Percentiles rank a stretch among this genome's conserved stretches.
These are phyloP conservation scores for Ctenomys sociabilis DNA, from an alignment of 2,113 vertebrate species.

Conservation along the genomic window DNA sequence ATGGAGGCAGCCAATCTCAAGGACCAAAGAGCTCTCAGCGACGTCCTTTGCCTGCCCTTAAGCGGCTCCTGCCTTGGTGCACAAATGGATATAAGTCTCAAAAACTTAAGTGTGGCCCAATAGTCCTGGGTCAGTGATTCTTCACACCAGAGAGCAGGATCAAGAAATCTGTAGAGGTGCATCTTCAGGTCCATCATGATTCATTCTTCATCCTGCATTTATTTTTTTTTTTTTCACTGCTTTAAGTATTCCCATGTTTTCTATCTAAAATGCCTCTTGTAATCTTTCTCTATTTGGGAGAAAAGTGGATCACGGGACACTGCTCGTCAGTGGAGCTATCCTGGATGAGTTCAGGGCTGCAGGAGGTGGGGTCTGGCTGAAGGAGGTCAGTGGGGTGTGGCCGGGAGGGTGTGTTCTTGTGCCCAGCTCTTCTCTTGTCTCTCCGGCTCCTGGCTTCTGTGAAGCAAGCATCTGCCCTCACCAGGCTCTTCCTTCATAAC, in stretches of 20 bases:
- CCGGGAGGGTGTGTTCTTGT: neutral
- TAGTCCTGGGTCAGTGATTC: neutral
- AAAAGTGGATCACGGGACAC: neutral
- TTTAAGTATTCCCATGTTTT: neutral
- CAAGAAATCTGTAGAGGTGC: neutral
- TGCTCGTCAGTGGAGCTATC: neutral
- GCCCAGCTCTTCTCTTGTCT: neutral
- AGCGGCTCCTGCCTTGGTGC: neutral
- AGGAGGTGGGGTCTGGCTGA: neutral
- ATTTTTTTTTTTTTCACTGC: neutral
- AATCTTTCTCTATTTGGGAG: neutral
- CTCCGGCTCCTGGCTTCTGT: neutral
- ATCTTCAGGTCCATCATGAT: neutral
- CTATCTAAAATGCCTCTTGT: neutral
- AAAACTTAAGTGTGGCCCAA: neutral
- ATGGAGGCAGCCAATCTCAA: neutral
- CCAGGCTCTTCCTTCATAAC: neutral
- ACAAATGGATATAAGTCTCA: neutral
- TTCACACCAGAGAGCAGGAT: neutral
- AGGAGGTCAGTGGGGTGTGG: neutral
- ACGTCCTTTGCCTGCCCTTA: fast-evolving
- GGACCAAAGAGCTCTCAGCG: neutral
- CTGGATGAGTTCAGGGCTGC: neutral
- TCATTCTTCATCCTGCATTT: neutral
- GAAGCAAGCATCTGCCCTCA: neutral